phyloP scores from a whole-genome alignment of 2,113 vertebrate genomes.

The Riparia riparia region DNA sequence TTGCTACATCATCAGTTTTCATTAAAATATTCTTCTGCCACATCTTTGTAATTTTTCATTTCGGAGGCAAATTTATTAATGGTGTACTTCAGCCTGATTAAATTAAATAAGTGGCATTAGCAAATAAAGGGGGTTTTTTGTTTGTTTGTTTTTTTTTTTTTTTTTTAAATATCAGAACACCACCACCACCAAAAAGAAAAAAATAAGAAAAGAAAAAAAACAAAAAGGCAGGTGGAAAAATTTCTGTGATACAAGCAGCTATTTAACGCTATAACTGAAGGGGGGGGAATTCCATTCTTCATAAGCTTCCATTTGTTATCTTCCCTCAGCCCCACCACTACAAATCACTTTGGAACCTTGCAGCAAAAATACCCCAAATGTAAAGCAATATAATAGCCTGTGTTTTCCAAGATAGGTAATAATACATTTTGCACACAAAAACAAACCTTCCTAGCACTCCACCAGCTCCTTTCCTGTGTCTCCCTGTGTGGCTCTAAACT shows the following conservation, averaged over 20 bases:
- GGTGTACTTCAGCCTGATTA: slow-evolving; percentile 45
- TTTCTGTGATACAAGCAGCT: slow-evolving; percentile 49
- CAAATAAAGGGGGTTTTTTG: slow-evolving; percentile 27
- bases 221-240: background rate
- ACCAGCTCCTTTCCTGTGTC: background rate
- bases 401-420: slow-evolving; percentile 54
- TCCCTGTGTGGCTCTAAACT: background rate
- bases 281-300: slow-evolving; percentile 16
- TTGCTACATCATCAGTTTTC: slow-evolving; percentile 47
- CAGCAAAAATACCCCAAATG: slow-evolving; percentile 55
- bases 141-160: background rate
- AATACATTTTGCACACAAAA: slow-evolving; percentile 42
- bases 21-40: slow-evolving; percentile 39
- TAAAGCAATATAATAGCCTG: slow-evolving; percentile 57
- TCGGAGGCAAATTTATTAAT: slow-evolving; percentile 64
- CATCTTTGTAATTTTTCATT: slow-evolving; percentile 47
- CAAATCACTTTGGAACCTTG: slow-evolving; percentile 49
- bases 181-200: background rate
- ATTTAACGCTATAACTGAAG: slow-evolving; percentile 49
- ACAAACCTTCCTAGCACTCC: slow-evolving; percentile 2
- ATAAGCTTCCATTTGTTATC: slow-evolving; percentile 59
- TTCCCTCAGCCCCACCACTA: slow-evolving; percentile 2
- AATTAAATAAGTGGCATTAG: slow-evolving; percentile 61
- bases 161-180: background rate
- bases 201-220: background rate